Evolutionary conservation across 2,888 invertebrate genomes (phyloP).

Genomic region (Petrophora chlorosata): DNA sequence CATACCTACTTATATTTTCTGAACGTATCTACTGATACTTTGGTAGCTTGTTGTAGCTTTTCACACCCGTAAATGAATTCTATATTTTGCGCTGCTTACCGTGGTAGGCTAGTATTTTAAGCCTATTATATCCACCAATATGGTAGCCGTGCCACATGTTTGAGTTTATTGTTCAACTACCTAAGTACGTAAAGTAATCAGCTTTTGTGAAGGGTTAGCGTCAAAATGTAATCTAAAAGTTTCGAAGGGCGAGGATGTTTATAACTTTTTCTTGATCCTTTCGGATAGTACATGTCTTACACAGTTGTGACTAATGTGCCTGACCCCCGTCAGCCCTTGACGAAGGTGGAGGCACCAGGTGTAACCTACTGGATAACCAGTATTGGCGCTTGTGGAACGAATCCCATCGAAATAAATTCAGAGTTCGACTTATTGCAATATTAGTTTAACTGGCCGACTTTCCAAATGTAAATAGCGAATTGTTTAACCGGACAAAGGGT

Average conservation of each 20-base stretch:
- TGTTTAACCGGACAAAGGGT: too few species aligned
- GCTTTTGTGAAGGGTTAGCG: slow-evolving; percentile 8
- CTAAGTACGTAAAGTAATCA: slow-evolving; percentile 8
- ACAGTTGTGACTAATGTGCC: slow-evolving; percentile 69
- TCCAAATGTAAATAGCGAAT: neutral
- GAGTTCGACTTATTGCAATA: slow-evolving; percentile 46
- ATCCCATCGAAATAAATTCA: slow-evolving; percentile 56
- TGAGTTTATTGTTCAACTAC: slow-evolving; percentile 5
- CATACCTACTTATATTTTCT: too few species aligned
- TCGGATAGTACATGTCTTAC: slow-evolving; percentile 54
- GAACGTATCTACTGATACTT: too few species aligned
- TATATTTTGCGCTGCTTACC: neutral
- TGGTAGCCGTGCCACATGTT: slow-evolving; percentile 5
- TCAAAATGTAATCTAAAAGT: slow-evolving; percentile 38
- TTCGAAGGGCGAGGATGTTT: slow-evolving; percentile 29
- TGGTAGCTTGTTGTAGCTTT: too few species aligned
- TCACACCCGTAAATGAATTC: too few species aligned
- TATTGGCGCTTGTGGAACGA: slow-evolving; percentile 58
- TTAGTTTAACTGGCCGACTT: slow-evolving; percentile 29
- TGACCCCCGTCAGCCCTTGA: slow-evolving; percentile 64
- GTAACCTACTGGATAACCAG: slow-evolving; percentile 51
- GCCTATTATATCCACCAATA: neutral
- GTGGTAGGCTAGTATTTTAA: slow-evolving; percentile 4
- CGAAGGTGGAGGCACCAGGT: slow-evolving; percentile 67
- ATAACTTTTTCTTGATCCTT: slow-evolving; percentile 39